Percentiles rank a stretch among this genome's conserved stretches.
Conservation (phyloP, 2,113 vertebrate genomes). For the Herpetotheres cachinnans region DNA sequence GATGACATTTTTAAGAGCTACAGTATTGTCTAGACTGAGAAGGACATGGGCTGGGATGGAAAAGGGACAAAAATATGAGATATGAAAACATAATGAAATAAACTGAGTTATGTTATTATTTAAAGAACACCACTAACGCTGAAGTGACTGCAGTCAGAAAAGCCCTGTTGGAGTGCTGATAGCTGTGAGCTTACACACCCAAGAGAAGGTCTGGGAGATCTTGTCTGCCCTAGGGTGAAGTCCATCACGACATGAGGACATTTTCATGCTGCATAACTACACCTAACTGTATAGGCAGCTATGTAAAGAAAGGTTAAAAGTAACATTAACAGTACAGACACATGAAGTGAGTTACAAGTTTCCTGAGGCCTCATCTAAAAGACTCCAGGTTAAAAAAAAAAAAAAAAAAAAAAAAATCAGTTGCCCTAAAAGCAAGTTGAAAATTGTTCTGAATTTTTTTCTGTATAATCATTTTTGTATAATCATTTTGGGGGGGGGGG, state of each 20-base stretch:
- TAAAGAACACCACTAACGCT: not conserved
- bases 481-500: not conserved
- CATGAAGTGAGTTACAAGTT: not conserved
- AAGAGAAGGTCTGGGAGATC: not conserved
- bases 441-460: not conserved
- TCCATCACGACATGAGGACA: accelerated
- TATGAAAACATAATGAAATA: not conserved
- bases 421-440: not conserved
- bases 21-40: not conserved
- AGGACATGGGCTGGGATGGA: not conserved
- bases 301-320: not conserved
- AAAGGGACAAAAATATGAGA: not conserved
- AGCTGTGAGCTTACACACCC: not conserved
- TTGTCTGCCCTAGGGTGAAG: not conserved
- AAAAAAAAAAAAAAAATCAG: not conserved
- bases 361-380: not conserved
- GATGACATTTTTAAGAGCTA: not conserved
- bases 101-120: not conserved
- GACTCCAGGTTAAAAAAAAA: not conserved
- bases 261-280: not conserved
- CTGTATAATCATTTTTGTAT: not conserved
- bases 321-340: not conserved
- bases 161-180: not conserved
- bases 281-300: not conserved
- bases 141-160: not conserved